Evolutionary conservation across 2,113 vertebrate genomes (phyloP).

Genomic region (Pterocles gutturalis): DNA sequence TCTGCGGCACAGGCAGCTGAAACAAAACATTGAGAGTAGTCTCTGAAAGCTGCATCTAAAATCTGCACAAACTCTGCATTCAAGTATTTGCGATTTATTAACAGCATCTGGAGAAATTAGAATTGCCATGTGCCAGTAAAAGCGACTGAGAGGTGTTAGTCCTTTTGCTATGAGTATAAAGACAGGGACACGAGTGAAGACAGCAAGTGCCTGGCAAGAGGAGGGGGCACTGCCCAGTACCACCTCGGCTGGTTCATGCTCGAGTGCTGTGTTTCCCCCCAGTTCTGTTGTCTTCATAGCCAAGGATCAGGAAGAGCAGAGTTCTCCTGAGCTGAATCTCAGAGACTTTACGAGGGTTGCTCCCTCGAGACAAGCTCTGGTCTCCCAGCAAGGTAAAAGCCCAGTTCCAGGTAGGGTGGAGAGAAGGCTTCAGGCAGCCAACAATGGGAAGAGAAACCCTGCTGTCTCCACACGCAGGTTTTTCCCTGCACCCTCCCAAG

Average conservation of each 20-base stretch:
- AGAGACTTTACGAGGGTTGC: not conserved
- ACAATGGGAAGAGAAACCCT: accelerated
- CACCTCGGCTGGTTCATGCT: not conserved
- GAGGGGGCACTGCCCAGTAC: not conserved
- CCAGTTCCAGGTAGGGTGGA: not conserved
- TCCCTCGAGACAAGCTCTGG: not conserved
- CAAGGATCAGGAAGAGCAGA: not conserved
- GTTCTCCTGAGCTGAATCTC: not conserved
- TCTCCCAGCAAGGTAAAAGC: not conserved
- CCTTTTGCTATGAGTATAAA: not conserved
- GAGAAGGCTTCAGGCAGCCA: not conserved
- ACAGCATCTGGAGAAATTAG: not conserved
- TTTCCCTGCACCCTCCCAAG: not conserved
- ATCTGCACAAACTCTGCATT: not conserved
- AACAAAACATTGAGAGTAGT: not conserved
- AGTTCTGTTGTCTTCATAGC: not conserved
- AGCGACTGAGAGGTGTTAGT: not conserved
- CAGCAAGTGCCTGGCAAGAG: not conserved
- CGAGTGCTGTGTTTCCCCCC: not conserved
- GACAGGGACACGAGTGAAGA: not conserved
- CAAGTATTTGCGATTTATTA: not conserved
- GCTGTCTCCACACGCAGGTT: not conserved
- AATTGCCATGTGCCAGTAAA: not conserved
- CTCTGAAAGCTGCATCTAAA: not conserved
- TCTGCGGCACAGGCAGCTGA: not conserved